A percentile compares a stretch with the other conserved stretches of the same genome.
Conservation (phyloP, 2,888 invertebrate genomes). For the Noctua janthina region DNA sequence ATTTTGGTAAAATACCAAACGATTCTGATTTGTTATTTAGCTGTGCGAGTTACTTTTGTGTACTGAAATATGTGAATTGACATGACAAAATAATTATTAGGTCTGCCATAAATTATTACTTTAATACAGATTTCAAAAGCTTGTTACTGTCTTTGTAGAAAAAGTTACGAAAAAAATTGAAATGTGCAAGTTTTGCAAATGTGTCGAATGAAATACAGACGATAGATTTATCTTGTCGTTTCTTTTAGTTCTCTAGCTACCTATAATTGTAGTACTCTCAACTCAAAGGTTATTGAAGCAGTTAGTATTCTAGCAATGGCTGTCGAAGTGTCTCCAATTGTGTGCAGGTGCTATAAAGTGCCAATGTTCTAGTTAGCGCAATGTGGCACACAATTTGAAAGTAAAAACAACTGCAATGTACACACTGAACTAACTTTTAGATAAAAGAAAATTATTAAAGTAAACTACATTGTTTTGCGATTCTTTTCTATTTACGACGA, state of each 20-base stretch:
- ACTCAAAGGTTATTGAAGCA: not conserved
- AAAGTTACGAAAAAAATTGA: not conserved
- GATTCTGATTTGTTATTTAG: slow-evolving; percentile 39
- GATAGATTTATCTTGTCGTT: not conserved
- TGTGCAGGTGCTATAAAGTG: slow-evolving; percentile 6
- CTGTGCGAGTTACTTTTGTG: slow-evolving; percentile 15
- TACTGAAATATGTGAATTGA: not conserved
- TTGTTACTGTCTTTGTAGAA: not conserved
- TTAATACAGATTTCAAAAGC: not conserved
- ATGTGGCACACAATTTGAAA: not conserved
- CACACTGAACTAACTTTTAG: not conserved
- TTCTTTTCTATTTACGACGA: not conserved
- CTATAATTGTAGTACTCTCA: not conserved
- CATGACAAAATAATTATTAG: not conserved
- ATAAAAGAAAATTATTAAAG: not conserved
- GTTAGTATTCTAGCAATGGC: slow-evolving; percentile 5
- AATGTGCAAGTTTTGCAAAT: not conserved
- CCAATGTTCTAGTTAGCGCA: slow-evolving; percentile 13
- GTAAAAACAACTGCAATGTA: not conserved
- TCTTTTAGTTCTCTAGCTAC: not conserved
- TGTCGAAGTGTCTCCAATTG: not conserved
- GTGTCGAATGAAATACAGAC: not conserved
- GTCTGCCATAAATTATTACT: not conserved
- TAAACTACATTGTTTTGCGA: not conserved
- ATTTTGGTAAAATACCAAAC: slow-evolving; percentile 47